These are phyloP conservation scores for Procavia capensis DNA, from an alignment of 2,113 vertebrate species.

Conservation along the genomic window DNA sequence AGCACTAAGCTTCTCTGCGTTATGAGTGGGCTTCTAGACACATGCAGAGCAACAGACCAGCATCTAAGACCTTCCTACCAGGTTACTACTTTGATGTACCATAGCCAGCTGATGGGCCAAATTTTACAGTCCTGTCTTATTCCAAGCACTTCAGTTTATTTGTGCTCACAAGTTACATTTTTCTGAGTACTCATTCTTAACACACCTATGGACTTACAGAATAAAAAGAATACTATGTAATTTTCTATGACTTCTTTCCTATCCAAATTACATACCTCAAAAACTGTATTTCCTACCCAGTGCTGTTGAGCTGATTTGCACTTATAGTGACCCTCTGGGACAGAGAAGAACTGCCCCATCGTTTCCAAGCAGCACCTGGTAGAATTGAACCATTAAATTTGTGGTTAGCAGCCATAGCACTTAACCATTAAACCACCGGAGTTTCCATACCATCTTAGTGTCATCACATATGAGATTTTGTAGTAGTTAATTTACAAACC, in stretches of 20 bases:
- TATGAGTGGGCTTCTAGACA: not conserved
- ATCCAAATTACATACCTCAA: slow-evolving; percentile 8
- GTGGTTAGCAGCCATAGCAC: too few relatives aligned
- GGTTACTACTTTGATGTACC: not conserved
- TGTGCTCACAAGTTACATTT: slow-evolving; percentile 34
- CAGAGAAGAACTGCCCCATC: too few relatives aligned
- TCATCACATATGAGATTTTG: slow-evolving; percentile 15
- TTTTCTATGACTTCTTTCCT: slow-evolving; percentile 9
- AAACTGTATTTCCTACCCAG: not conserved
- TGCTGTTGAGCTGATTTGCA: too few relatives aligned
- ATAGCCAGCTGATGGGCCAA: not conserved
- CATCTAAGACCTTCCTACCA: not conserved
- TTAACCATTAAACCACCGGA: too few relatives aligned
- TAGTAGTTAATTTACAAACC: slow-evolving; percentile 40
- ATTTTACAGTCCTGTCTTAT: not conserved
- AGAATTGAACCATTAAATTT: too few relatives aligned
- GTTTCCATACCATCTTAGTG: too few relatives aligned
- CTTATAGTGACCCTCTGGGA: too few relatives aligned
- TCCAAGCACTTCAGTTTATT: slow-evolving; percentile 7
- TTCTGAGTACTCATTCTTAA: slow-evolving; percentile 25
- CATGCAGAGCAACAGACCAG: not conserved
- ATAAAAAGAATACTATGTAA: not conserved
- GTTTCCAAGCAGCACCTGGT: too few relatives aligned
- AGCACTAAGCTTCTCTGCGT: not conserved
- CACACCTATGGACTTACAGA: not conserved